A percentile compares a stretch with the other conserved stretches of the same genome.
Conservation (phyloP, 23 tunicate species). For the Trididemnum clinides region DNA sequence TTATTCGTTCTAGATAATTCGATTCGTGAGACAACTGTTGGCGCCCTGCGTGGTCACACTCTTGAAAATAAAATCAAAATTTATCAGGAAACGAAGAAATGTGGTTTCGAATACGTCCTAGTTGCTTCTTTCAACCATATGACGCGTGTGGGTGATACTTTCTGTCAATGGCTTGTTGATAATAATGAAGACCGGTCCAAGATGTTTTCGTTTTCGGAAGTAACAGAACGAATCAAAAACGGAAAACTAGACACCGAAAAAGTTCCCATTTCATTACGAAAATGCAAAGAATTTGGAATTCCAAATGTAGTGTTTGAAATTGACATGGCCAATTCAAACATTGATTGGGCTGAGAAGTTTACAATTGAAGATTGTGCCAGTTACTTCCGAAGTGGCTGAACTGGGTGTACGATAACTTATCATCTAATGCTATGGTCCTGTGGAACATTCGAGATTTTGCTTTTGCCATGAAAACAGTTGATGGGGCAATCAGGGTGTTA, state of each 20-base stretch:
- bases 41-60: slow-evolving; percentile 27
- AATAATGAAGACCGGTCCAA: slow-evolving; percentile 9
- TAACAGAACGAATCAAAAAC: background rate
- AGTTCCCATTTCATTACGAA: slow-evolving; percentile 11
- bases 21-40: slow-evolving; percentile 32
- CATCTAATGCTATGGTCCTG: slow-evolving; percentile 1
- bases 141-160: slow-evolving; percentile 25
- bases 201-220: slow-evolving; percentile 21
- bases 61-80: slow-evolving; percentile 29
- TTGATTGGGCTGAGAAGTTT: slow-evolving; percentile 13
- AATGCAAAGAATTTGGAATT: slow-evolving; percentile 16
- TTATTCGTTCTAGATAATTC: slow-evolving; percentile 12
- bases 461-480: slow-evolving; percentile 16
- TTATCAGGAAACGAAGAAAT: slow-evolving; percentile 23
- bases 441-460: slow-evolving; percentile 25
- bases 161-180: slow-evolving; percentile 32
- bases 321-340: slow-evolving; percentile 13
- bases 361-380: slow-evolving; percentile 21
- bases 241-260: slow-evolving; percentile 1
- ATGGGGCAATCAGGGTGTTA: slow-evolving; percentile 3
- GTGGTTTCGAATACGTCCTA: background rate
- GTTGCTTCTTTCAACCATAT: slow-evolving; percentile 29
- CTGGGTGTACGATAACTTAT: slow-evolving; percentile 29
- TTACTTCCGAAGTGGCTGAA: slow-evolving; percentile 6
- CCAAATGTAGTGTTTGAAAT: slow-evolving; percentile 24